These are phyloP conservation scores for Pyralis farinalis DNA, from an alignment of 2,888 invertebrate species.

Conservation along the genomic window DNA sequence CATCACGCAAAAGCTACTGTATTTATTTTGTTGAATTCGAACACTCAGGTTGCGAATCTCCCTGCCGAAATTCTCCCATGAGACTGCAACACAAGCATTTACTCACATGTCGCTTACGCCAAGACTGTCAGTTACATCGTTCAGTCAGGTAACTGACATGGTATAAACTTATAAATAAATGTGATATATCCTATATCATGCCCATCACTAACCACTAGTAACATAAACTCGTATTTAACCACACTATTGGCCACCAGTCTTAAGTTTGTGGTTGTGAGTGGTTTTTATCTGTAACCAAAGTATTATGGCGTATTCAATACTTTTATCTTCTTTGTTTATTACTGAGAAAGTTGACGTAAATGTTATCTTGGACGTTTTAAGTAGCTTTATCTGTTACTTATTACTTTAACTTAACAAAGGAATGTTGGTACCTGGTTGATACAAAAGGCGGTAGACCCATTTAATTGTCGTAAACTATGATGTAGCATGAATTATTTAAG, in stretches of 20 bases:
- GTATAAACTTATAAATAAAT: too few species aligned
- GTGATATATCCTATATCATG: background rate
- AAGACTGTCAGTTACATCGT: too few species aligned
- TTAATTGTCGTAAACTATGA: too few species aligned
- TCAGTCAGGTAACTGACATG: too few species aligned
- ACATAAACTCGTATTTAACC: background rate
- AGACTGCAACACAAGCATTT: too few species aligned
- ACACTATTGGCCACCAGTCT: background rate
- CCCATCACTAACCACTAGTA: background rate
- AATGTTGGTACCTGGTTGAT: background rate
- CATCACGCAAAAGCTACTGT: too few species aligned
- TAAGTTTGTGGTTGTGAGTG: conserved; percentile 11
- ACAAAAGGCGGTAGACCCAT: too few species aligned
- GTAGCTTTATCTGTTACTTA: conserved; percentile 8
- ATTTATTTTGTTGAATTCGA: too few species aligned
- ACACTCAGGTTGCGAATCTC: too few species aligned
- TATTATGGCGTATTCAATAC: conserved; percentile 9
- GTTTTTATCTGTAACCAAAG: conserved; percentile 12
- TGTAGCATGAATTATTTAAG: too few species aligned
- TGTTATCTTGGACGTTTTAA: conserved; percentile 7
- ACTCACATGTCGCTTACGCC: too few species aligned
- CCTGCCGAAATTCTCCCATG: too few species aligned
- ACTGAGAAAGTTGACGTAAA: conserved; percentile 2
- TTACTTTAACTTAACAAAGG: conserved; percentile 1
- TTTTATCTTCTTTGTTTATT: conserved; percentile 10